Base-by-base conservation (phyloP, 92 coral and sea anemone species). In the Phenganax marumi region DNA sequence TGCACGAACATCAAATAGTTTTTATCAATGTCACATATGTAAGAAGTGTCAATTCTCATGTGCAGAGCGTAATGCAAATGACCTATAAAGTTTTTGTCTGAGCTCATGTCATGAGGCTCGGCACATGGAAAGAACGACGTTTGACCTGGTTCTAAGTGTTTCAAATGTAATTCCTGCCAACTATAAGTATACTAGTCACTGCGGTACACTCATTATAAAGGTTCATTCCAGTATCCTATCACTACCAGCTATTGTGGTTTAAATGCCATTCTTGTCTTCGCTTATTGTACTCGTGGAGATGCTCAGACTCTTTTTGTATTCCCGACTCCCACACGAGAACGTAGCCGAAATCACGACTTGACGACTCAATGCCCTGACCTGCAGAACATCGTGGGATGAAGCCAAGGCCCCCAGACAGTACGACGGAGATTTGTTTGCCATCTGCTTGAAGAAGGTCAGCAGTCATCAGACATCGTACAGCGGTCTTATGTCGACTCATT, bases 371-470 rank as follows among this genome's bases (percentile, higher is more conserved):
- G 5, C 43, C 43, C 43, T 85, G 74, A 18, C 79, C 80, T 63
- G 87, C 80, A 24, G 88, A 83, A 13, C 92, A 95, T 24, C 99
- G 82, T 77, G 87, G 91, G 62, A 92, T 75, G 72, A 92, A 96
- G 12, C 99, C 97, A 97, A 92, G 88, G 75, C 97, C 99, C 12
- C 99, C 99, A 0, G 97, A 87, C 80, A 96, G 81, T 58, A 96
- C 89, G 12, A 94, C 79, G 8, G 98, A 92, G 12, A 89, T 68
- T 14, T 89, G 88, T 56, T 88, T 91, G 6, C 91, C 89, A 76
- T 61, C 79, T 8, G 88, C 51, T 33, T 93, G 81, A 51, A 91
- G 86, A 21, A 86, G 89, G 24, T 87, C 87, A 49, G 91, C 92
- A 6, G 75, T 79, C 25, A 85, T 86, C 84, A 96, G 72, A 80